phyloP scores from a whole-genome alignment of 92 coral and sea anemone genomes.

The Zoanthus solanderi region DNA sequence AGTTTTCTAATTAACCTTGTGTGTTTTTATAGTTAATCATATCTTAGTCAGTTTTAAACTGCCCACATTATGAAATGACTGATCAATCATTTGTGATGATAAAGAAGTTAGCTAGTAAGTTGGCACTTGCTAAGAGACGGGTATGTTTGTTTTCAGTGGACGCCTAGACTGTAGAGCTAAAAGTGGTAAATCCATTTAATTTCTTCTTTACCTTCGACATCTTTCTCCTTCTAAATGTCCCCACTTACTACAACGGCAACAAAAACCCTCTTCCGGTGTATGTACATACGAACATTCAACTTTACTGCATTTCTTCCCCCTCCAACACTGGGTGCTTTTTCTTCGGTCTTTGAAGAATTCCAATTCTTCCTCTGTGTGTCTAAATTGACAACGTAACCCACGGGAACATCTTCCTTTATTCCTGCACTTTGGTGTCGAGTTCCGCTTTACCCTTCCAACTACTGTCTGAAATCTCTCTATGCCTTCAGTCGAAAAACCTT shows the following conservation, averaged over 20 bases:
- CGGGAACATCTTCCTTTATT: background rate
- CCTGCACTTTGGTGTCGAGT: background rate
- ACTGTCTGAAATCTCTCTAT: constrained; percentile 1
- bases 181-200: background rate
- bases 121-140: background rate
- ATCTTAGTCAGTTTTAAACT: too few species aligned
- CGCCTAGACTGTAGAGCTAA: background rate
- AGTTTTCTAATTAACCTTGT: too few species aligned
- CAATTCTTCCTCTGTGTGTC: constrained; percentile 14
- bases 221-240: constrained; percentile 20
- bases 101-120: background rate
- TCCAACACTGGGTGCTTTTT: background rate
- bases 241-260: constrained; percentile 30
- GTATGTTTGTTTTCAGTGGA: background rate
- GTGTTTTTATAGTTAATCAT: too few species aligned
- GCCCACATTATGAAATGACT: too few species aligned
- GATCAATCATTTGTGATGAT: background rate
- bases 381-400: background rate
- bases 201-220: background rate
- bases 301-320: background rate
- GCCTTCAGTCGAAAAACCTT: background rate
- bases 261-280: background rate
- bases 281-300: constrained; percentile 3
- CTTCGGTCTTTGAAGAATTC: background rate
- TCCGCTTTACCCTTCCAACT: background rate